Conservation (phyloP, 1,140 invertebrate species). For the Babylonia areolata region DNA sequence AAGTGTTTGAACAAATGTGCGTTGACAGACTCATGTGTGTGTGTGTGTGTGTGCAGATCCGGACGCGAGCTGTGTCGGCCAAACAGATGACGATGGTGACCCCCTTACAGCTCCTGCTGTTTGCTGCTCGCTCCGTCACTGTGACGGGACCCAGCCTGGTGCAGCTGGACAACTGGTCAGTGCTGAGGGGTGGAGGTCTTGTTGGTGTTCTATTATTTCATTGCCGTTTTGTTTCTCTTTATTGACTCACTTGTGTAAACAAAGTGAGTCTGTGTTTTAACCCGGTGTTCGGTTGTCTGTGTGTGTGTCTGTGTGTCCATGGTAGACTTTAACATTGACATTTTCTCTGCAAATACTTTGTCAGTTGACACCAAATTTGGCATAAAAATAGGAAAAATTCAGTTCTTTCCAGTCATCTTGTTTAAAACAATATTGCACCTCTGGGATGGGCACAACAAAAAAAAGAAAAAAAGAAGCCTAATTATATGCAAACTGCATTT, state of each 20-base stretch:
- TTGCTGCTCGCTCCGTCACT: conserved; percentile 79
- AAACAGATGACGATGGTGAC: conserved; percentile 98
- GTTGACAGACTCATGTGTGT: no score
- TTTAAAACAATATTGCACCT: no score
- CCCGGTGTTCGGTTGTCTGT: neutral
- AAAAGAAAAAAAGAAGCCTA: no score
- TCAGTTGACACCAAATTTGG: no score
- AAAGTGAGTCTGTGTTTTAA: neutral
- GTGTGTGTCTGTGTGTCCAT: neutral
- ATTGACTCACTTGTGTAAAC: neutral
- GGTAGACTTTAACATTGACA: no score
- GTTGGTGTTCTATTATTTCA: neutral
- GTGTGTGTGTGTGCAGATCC: conserved; percentile 79
- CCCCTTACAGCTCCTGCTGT: conserved; percentile 93
- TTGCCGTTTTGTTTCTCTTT: no score
- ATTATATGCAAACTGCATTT: no score
- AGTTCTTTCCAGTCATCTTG: no score
- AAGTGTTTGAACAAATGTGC: no score
- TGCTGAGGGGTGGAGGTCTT: neutral
- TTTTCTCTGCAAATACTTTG: no score
- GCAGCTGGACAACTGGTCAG: conserved; percentile 71
- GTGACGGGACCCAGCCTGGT: conserved; percentile 50
- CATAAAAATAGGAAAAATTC: no score
- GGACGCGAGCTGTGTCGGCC: conserved; percentile 96
- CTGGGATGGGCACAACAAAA: no score